These are phyloP conservation scores for Tamandua tetradactyla DNA, from an alignment of 2,797 vertebrate species.

Conservation along the genomic window DNA sequence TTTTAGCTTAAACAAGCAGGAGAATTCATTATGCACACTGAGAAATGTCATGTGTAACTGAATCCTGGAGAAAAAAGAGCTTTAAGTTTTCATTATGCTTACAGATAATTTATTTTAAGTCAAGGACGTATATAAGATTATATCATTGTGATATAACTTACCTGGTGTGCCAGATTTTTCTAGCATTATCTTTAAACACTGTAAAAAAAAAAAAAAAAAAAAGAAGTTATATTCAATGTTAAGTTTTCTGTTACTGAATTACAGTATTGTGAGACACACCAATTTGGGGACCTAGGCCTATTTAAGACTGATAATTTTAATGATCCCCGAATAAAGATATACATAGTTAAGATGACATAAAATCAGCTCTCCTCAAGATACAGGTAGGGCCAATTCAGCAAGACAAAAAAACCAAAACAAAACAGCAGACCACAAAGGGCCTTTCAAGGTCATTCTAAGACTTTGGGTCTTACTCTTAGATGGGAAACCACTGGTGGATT, in stretches of 20 bases:
- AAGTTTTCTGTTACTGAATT: constrained; percentile 34
- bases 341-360: neutral
- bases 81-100: neutral
- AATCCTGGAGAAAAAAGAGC: neutral
- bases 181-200: constrained; percentile 94
- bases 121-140: neutral
- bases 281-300: neutral
- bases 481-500: neutral
- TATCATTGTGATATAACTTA: constrained; percentile 78
- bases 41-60: neutral
- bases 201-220: constrained; percentile 68
- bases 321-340: neutral
- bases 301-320: neutral
- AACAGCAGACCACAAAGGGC: neutral
- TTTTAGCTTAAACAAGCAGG: neutral
- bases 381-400: neutral
- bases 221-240: neutral
- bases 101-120: neutral
- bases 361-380: neutral
- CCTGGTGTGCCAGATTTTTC: constrained; percentile 90
- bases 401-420: neutral
- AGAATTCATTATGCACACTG: neutral
- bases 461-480: neutral
- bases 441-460: neutral
- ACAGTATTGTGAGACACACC: neutral